Conservation (phyloP, 2,113 vertebrate species). For the Dasypus novemcinctus region DNA sequence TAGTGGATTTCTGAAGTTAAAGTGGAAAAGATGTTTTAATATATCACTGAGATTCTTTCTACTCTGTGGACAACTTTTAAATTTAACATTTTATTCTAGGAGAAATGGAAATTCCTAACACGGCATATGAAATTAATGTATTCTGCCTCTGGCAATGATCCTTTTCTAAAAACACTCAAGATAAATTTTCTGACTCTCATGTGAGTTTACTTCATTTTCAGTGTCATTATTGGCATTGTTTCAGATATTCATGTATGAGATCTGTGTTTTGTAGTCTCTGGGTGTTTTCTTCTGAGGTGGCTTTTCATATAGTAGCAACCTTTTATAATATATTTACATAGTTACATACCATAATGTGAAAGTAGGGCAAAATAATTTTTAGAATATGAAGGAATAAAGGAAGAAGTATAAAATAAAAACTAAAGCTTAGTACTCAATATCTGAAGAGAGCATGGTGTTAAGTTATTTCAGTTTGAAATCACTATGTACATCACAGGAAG, state of each 20-base stretch:
- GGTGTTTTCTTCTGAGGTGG: background rate
- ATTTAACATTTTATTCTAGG: constrained; percentile 52
- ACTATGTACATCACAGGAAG: background rate
- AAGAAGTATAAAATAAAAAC: constrained; percentile 30
- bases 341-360: constrained; percentile 25
- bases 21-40: background rate
- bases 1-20: background rate
- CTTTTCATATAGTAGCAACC: background rate
- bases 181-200: constrained; percentile 47
- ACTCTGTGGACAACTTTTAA: constrained; percentile 58
- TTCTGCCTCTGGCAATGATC: constrained; percentile 67
- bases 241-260: constrained; percentile 35
- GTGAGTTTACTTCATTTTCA: constrained; percentile 67
- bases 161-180: constrained; percentile 69
- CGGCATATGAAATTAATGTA: constrained; percentile 66
- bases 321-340: constrained; percentile 59
- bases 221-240: constrained; percentile 58
- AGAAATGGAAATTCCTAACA: constrained; percentile 64
- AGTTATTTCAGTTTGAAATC: constrained; percentile 37
- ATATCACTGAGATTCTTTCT: constrained; percentile 35
- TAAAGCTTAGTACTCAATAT: constrained; percentile 17
- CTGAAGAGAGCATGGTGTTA: background rate
- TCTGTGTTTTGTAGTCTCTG: background rate
- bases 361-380: constrained; percentile 30
- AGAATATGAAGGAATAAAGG: constrained; percentile 30